Conservation (phyloP, 2,797 vertebrate genomes). For the Podarcis lilfordi region DNA sequence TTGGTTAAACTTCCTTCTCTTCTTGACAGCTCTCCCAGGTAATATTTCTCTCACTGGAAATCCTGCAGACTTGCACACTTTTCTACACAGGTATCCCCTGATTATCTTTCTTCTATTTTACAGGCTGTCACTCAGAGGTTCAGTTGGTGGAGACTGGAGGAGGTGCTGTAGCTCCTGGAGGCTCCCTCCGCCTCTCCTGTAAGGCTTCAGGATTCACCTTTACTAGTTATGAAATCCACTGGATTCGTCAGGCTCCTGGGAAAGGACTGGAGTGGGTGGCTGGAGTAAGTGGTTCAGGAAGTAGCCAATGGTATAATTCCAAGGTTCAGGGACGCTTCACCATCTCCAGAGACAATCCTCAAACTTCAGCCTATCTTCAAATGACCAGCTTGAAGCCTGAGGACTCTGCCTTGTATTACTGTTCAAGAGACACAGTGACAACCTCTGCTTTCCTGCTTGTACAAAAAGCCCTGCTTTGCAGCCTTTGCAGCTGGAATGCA, state of each 20-base stretch:
- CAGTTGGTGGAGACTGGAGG: conserved; percentile 19
- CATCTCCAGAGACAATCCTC: not conserved
- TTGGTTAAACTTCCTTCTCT: not conserved
- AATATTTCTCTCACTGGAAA: not conserved
- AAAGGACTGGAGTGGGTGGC: conserved; percentile 20
- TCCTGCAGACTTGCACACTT: not conserved
- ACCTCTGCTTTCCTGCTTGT: not conserved
- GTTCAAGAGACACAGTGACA: not conserved
- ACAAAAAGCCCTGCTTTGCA: not conserved
- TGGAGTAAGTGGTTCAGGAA: too few species aligned
- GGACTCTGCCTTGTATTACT: not conserved
- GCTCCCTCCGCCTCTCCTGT: conserved; percentile 16
- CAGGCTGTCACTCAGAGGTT: conserved; percentile 1
- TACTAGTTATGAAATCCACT: not conserved
- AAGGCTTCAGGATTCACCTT: conserved; percentile 23
- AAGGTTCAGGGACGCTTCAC: not conserved
- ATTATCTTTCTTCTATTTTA: not conserved
- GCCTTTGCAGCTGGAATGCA: too few species aligned
- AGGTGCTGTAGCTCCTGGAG: conserved; percentile 1
- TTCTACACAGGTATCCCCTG: not conserved
- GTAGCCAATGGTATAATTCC: not conserved
- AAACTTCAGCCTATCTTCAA: not conserved
- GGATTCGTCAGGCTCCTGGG: conserved; percentile 11
- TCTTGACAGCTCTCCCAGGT: not conserved
- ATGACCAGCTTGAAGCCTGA: not conserved